Evolutionary conservation across 2,888 invertebrate genomes (phyloP), one percentile per base, ranked within the genome.

Genomic region (Argyresthia goedartella): DNA sequence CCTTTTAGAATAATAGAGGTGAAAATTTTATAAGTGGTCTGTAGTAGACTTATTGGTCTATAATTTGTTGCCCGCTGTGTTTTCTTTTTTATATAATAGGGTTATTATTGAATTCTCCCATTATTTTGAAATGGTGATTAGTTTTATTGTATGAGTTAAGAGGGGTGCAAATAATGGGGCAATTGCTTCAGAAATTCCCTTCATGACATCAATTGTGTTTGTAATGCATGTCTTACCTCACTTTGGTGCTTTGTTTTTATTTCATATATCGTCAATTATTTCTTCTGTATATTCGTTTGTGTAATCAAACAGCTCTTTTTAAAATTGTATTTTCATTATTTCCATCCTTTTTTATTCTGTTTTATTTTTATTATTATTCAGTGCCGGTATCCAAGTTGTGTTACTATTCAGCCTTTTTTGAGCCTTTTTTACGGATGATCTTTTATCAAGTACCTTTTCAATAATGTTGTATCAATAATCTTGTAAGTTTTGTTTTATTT

Each of bases 41-140:
- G n/a, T n/a, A n/a, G n/a, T n/a, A n/a, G 43, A 35, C 50, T 50
- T 39, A 53, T 53, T 13, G 53, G 53, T 50, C 53, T 50, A 13
- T 53, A 53, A 35, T 53, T 44, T 25, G 8, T 47, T 52, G n/a
- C 7, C 6, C 9, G 9, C 9, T n/a, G 52, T 47, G 14, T 52
- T 41, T 4, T 48, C 50, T 43, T 53, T 53, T 47, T 50, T 53
- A 34, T 53, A 53, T 9, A 50, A 10, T 13, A 53, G 16, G 9
- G 33, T 50, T n/a, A 53, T 53, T 3, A 47, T 7, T 11, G 47
- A 47, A n/a, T 3, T 47, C n/a, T 47, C 34, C 47, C 47, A 47
- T 33, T 34, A 25, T 47, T 25, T n/a, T n/a, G 47, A 34, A 8
- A 47, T 25, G 3, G 7, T 34, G 8, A 33, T 8, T 7, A 7